Conservation (phyloP, 2,797 vertebrate genomes). For the Periparus ater region DNA sequence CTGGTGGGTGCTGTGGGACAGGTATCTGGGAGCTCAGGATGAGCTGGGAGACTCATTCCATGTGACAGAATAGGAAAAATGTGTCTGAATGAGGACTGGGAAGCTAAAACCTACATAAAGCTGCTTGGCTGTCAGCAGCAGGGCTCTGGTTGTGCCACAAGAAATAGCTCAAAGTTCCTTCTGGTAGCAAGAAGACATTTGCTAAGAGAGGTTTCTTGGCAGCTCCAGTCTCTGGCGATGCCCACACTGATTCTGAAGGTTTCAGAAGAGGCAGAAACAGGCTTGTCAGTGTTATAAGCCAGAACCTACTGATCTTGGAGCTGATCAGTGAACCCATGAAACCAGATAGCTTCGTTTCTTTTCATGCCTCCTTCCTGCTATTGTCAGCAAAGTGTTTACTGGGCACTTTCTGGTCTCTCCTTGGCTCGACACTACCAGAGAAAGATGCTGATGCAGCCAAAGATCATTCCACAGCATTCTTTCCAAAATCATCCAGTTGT, state of each 20-base stretch:
- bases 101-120: not conserved
- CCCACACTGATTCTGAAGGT: not conserved
- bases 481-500: not conserved
- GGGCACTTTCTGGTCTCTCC: slow-evolving; percentile 46
- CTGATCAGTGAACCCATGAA: not conserved
- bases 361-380: slow-evolving; percentile 1
- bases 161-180: not conserved
- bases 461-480: slow-evolving; percentile 43
- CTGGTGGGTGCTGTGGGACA: not conserved
- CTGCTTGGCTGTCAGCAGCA: not conserved
- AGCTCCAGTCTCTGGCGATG: not conserved
- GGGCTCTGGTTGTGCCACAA: not conserved
- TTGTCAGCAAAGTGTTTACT: slow-evolving; percentile 41
- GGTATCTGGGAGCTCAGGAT: not conserved
- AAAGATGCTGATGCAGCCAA: slow-evolving; percentile 48
- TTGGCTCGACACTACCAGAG: slow-evolving; percentile 3
- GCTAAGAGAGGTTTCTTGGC: not conserved
- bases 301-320: not conserved
- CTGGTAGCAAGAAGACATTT: not conserved
- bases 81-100: not conserved
- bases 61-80: not conserved
- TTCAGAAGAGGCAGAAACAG: not conserved
- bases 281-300: not conserved
- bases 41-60: not conserved
- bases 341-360: slow-evolving; percentile 16